Percentiles rank a stretch among this genome's conserved stretches.
phyloP scores from a whole-genome alignment of 2,797 vertebrate genomes.

The Lacerta agilis region DNA sequence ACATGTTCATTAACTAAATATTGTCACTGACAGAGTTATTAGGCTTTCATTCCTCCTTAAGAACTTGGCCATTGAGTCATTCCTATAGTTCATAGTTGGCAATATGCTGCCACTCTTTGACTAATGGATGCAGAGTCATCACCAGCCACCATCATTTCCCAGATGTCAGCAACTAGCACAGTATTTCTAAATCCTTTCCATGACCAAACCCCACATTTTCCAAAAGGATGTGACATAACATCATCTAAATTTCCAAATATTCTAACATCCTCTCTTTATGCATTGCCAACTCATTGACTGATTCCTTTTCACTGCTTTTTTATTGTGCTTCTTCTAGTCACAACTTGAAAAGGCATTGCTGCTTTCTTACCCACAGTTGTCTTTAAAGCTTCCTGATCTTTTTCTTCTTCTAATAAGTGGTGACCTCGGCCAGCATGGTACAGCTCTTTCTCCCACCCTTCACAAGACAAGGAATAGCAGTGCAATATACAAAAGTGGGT shows the following conservation, averaged over 20 bases:
- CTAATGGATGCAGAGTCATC: not conserved
- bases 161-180: too few relatives aligned
- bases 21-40: not conserved
- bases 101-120: not conserved
- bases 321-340: constrained; percentile 8
- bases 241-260: constrained; percentile 36
- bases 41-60: not conserved
- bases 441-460: constrained; percentile 24
- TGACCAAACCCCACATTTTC: not conserved
- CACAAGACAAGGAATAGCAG: constrained; percentile 13
- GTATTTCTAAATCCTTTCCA: not conserved
- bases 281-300: constrained; percentile 8
- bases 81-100: not conserved
- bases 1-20: not conserved
- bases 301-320: constrained; percentile 30
- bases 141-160: not conserved
- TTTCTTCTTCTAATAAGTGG: constrained; percentile 47
- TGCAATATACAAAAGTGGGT: constrained; percentile 35
- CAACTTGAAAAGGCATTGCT: constrained; percentile 30
- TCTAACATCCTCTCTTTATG: constrained; percentile 36
- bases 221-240: not conserved
- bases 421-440: constrained; percentile 25
- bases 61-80: not conserved
- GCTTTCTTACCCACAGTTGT: not conserved
- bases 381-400: constrained; percentile 54